phyloP scores from a whole-genome alignment of 92 coral and sea anemone species.

The Epizoanthus rinbou region DNA sequence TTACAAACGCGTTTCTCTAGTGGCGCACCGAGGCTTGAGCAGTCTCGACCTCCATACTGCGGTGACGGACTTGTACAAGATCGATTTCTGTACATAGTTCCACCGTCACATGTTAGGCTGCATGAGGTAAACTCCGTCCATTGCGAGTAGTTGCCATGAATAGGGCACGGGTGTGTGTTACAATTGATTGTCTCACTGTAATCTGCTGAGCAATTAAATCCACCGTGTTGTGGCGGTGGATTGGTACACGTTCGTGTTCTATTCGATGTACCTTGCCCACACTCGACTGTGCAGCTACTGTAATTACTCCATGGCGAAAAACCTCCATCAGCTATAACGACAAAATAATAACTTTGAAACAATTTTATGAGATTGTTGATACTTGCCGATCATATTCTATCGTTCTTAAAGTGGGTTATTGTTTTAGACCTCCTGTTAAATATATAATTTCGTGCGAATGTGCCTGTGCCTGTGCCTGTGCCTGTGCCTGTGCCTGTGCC shows the following conservation, averaged over 20 bases:
- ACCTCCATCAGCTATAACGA: conserved; percentile 63
- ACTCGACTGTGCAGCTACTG: conserved; percentile 53
- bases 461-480: background rate
- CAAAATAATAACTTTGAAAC: background rate
- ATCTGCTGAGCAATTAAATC: conserved; percentile 52
- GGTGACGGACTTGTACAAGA: conserved; percentile 69
- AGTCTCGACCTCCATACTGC: conserved; percentile 59
- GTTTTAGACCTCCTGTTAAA: background rate
- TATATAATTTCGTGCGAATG: background rate
- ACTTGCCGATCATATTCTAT: no score
- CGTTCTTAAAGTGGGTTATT: background rate
- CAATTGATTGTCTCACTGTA: conserved; percentile 47
- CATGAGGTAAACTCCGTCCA: conserved; percentile 68
- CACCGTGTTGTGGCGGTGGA: conserved; percentile 71
- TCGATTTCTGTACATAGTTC: conserved; percentile 54
- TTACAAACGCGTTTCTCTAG: conserved; percentile 53
- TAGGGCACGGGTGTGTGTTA: conserved; percentile 60
- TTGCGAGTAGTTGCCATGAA: conserved; percentile 61
- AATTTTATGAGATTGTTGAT: no score
- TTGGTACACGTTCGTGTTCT: conserved; percentile 65
- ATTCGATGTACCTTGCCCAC: conserved; percentile 48
- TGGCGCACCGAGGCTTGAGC: conserved; percentile 56
- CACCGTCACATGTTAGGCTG: conserved; percentile 64
- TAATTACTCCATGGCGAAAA: conserved; percentile 68
- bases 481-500: background rate